Percentiles rank a stretch among this genome's conserved stretches.
Evolutionary conservation across 2,113 vertebrate species (phyloP).

Genomic region (Hiodon alosoides): DNA sequence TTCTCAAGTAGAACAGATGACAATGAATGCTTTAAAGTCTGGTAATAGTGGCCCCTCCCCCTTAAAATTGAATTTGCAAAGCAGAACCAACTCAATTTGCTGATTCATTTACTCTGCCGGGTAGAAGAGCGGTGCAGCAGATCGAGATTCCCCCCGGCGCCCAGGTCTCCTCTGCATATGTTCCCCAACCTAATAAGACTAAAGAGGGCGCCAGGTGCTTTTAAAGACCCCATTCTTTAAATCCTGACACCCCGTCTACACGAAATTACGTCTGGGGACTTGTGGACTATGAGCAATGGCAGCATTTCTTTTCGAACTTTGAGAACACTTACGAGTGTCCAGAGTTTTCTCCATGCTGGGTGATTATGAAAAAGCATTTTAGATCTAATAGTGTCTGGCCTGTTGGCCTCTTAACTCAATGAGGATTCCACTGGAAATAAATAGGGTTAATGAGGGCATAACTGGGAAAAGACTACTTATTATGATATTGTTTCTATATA

Average conservation of each 20-base stretch:
- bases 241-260: neutral
- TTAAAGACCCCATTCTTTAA: neutral
- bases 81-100: neutral
- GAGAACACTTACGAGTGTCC: too few relatives aligned
- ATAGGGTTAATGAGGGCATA: neutral
- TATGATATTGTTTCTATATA: neutral
- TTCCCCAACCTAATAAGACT: conserved; percentile 45
- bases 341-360: too few relatives aligned
- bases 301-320: neutral
- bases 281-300: neutral
- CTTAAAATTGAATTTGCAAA: conserved; percentile 49
- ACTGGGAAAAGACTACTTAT: neutral
- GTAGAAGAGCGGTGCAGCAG: neutral
- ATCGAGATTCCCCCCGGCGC: conserved; percentile 14
- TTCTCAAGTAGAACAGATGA: conserved; percentile 46
- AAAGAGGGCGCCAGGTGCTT: conserved; percentile 3
- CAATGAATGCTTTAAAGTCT: conserved; percentile 37
- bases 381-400: neutral
- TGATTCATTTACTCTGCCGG: neutral
- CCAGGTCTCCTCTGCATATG: conserved; percentile 39
- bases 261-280: conserved; percentile 2
- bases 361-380: too few relatives aligned
- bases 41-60: conserved; percentile 38
- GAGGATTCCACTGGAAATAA: conserved; percentile 9
- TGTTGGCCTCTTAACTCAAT: conserved; percentile 10